Evolutionary conservation across 2,113 vertebrate genomes (phyloP).

Genomic region (Megaceryle maxima): DNA sequence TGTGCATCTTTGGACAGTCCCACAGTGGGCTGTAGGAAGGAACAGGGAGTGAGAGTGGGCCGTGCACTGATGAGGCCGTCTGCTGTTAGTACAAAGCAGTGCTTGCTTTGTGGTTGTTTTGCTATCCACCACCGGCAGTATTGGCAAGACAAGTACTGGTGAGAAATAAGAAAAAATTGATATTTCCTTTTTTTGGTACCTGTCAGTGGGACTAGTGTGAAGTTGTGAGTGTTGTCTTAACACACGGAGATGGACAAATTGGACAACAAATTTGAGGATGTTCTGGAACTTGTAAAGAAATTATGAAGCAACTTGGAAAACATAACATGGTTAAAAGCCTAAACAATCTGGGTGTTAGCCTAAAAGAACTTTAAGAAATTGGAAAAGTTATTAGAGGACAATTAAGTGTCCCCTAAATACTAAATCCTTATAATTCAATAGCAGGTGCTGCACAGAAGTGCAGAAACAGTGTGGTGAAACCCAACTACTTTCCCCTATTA

Average conservation of each 20-base stretch:
- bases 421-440: background rate
- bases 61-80: accelerated
- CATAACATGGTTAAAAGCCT: background rate
- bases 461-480: background rate
- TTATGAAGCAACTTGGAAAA: background rate
- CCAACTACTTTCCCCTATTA: background rate
- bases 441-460: background rate
- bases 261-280: background rate
- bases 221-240: background rate
- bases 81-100: background rate
- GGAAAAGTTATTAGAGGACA: background rate
- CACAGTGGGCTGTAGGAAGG: background rate
- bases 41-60: background rate
- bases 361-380: background rate
- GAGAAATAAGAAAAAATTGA: background rate
- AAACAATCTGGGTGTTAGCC: background rate
- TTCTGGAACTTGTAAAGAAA: background rate
- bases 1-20: background rate
- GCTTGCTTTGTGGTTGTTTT: background rate
- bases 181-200: background rate
- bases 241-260: accelerated
- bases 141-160: background rate
- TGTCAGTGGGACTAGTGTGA: background rate
- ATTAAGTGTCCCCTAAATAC: background rate
- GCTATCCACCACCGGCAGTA: background rate